Conservation (phyloP, 1,140 invertebrate genomes). For the Pissodes strobi region DNA sequence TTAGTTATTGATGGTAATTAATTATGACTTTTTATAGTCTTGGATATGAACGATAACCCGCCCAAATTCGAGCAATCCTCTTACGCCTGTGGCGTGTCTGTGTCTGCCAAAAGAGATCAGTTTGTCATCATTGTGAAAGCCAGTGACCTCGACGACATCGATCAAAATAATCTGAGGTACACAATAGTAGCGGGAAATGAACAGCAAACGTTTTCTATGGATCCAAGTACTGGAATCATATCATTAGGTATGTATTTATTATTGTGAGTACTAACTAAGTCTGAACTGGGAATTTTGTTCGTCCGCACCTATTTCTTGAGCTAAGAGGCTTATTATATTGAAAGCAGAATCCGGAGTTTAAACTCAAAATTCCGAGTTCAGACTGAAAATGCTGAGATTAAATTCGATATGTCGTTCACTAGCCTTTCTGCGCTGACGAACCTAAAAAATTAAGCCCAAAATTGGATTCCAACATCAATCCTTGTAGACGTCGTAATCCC, state of each 20-base stretch:
- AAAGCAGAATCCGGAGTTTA: too few species aligned
- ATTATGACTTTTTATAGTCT: conserved; percentile 59
- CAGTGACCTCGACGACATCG: conserved; percentile 82
- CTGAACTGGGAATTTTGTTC: too few species aligned
- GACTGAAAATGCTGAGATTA: too few species aligned
- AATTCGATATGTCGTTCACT: too few species aligned
- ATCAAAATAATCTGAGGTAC: conserved; percentile 75
- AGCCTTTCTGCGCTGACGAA: too few species aligned
- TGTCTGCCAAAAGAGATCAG: conserved; percentile 81
- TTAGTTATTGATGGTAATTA: conserved; percentile 1
- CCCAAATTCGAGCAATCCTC: conserved; percentile 83
- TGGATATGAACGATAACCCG: conserved; percentile 86
- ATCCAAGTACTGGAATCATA: conserved; percentile 70
- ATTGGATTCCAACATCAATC: too few species aligned
- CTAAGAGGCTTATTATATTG: too few species aligned
- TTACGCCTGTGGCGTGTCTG: conserved; percentile 78
- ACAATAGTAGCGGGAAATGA: conserved; percentile 84
- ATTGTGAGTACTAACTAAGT: too few species aligned
- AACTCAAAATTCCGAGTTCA: too few species aligned
- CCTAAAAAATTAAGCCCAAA: too few species aligned
- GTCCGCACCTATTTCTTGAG: too few species aligned
- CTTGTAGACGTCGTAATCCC: too few species aligned
- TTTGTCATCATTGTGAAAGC: conserved; percentile 87
- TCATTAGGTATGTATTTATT: conserved; percentile 43
- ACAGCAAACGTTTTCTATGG: conserved; percentile 81